Evolutionary conservation across 2,797 vertebrate genomes (phyloP), one percentile per base, ranked within the genome.

Genomic region (Falco novaeseelandiae): DNA sequence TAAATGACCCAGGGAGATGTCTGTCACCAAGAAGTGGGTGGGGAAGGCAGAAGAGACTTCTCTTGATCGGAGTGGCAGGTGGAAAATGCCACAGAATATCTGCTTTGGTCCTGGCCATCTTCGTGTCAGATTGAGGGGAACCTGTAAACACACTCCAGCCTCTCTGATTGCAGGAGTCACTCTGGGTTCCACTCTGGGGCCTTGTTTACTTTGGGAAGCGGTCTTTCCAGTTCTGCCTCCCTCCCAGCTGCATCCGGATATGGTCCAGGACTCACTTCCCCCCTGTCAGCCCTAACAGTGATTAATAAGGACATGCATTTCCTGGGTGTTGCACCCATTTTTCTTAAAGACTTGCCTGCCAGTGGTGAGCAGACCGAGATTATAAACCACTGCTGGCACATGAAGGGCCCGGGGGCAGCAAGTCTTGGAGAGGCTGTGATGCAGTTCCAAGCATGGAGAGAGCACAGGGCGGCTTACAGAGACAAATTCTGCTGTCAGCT

Each of bases 301-400:
- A 97, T 97, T 96, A 97, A 96, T 96, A 96, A 96, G 61, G 91
- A 93, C 70, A 71, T 23, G 32, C 5, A 42, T 88, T 91, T 96
- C 72, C 83, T 76, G 81, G 67, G 71, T 40, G 94, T 96, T 93
- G 55, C 83, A 94, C 90, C 83, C 87, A 93, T 96, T 97, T 98
- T 97, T 91, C 86, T 94, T 94, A 55, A 84, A 90, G 79, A 67
- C 61, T 90, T 82, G 69, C 34, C 78, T 93, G 81, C 89, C 93
- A 80, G 38, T 52, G 40, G 48, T 71, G 74, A 93, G 86, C 79
- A 92, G 48, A 46, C 51, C 65, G 89, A 86, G 54, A 57, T 36
- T 91, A 76, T 66, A 88, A 94, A 86, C 76, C 72, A 48, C 54
- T 61, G 76, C 51, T 85, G 76, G 82, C 27, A 46, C 51, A 30